These are phyloP conservation scores for Drosophila villosipedis DNA, from an alignment of 2,888 invertebrate genomes.

Conservation along the genomic window DNA sequence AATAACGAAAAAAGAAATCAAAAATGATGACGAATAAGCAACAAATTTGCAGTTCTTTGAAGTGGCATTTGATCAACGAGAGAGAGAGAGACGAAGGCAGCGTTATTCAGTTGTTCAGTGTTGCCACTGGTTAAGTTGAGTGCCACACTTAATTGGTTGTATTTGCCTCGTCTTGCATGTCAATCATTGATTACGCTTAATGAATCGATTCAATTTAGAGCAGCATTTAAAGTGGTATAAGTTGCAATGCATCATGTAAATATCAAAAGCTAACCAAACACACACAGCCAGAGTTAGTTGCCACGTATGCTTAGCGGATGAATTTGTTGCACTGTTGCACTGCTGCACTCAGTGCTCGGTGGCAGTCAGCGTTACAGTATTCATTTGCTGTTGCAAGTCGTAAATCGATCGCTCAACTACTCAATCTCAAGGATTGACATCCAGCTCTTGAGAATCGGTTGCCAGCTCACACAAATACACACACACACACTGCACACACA, in stretches of 20 bases:
- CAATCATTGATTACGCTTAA: neutral
- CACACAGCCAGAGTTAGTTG: neutral
- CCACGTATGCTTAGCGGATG: neutral
- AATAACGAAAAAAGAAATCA: too few relatives aligned
- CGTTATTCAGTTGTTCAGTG: too few relatives aligned
- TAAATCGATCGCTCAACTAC: slow-evolving; percentile 9
- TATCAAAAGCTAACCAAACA: neutral
- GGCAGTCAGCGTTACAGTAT: neutral
- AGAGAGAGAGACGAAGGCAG: too few relatives aligned
- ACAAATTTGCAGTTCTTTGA: too few relatives aligned
- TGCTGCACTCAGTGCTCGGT: neutral
- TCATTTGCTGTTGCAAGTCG: slow-evolving; percentile 1
- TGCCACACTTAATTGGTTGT: neutral
- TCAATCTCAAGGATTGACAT: neutral
- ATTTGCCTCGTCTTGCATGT: neutral
- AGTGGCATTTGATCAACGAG: too few relatives aligned
- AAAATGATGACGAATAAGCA: too few relatives aligned
- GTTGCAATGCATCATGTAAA: neutral
- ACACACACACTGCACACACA: too few relatives aligned
- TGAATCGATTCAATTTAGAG: neutral
- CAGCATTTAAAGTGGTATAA: neutral
- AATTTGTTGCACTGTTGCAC: neutral
- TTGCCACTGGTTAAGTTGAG: neutral
- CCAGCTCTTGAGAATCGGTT: neutral
- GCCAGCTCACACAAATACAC: neutral